Base-by-base conservation (phyloP, 92 coral and sea anemone genomes). In the Umimayanthus chanpuru region DNA sequence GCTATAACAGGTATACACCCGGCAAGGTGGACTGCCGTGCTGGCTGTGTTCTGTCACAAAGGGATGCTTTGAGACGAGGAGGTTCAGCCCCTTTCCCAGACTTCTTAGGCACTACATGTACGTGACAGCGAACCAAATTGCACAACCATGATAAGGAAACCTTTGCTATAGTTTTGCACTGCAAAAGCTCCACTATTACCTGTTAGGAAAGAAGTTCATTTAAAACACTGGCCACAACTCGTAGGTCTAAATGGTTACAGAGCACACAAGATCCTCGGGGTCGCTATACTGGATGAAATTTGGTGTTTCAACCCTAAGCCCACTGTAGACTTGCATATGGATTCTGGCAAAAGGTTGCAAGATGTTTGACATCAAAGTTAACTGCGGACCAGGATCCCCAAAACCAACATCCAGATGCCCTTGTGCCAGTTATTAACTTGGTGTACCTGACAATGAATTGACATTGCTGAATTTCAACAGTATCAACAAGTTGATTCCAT, bases 221-320 rank as follows among this genome's bases (percentile, higher is more conserved):
- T 85, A 85, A 91, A 74, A 81, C 85, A 83, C 88, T 14, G 90
- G 73, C 72, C 88, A 88, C 40, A 25, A 84, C n/a, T 44, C 6
- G 5, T 44, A 73, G 89, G 0, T 26, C 32, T 6, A 73, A 82
- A 76, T 83, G 92, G 89, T 81, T 78, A 23, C 76, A 64, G 41
- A 89, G 78, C 80, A 86, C 94, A 8, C 90, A 79, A n/a, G 94
- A 92, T 38, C 92, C 90, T 86, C 90, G 88, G 38, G 90, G 94
- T 53, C 88, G 79, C 58, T 89, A 92, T 80, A 88, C 90, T 38
- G 87, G 90, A 38, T 88, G 84, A 89, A 85, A 84, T 39, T 32
- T 0, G 36, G 36, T 32, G 2, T 32, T 32, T 32, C 36, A 32
- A 32, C 36, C 0, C 36, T 32, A 32, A 2, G 36, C 36, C 2